Conservation (phyloP, 2,797 vertebrate genomes). For the Malacoraja senta region DNA sequence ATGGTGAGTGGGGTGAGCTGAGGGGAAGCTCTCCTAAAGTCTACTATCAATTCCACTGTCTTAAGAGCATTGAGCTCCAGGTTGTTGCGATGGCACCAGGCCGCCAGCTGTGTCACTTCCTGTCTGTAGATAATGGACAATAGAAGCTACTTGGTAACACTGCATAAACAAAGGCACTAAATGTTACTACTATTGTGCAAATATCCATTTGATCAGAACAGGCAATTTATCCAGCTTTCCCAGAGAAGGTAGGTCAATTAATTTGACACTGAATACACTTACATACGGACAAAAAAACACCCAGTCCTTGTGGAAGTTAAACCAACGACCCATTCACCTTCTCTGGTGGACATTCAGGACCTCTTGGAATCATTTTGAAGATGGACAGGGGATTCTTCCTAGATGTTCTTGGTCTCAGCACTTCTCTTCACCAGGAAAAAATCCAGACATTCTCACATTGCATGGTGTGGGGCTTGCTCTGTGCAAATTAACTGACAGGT, state of each 20-base stretch:
- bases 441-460: not conserved
- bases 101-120: no score
- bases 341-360: not conserved
- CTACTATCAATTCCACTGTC: no score
- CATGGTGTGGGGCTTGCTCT: not conserved
- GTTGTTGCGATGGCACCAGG: no score
- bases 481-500: not conserved
- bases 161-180: not conserved
- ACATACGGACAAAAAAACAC: not conserved
- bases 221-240: not conserved
- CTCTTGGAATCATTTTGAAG: not conserved
- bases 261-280: not conserved
- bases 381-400: not conserved
- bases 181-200: not conserved
- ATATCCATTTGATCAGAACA: not conserved
- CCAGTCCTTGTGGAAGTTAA: not conserved
- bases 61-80: no score
- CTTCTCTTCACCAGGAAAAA: not conserved
- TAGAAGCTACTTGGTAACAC: constrained; percentile 50
- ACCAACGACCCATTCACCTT: not conserved
- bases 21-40: no score
- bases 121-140: constrained; percentile 47
- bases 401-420: not conserved
- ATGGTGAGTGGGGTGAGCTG: no score
- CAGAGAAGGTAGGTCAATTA: not conserved